Base-by-base conservation (phyloP, 1,140 invertebrate species). In the Hylaeus anthracinus region DNA sequence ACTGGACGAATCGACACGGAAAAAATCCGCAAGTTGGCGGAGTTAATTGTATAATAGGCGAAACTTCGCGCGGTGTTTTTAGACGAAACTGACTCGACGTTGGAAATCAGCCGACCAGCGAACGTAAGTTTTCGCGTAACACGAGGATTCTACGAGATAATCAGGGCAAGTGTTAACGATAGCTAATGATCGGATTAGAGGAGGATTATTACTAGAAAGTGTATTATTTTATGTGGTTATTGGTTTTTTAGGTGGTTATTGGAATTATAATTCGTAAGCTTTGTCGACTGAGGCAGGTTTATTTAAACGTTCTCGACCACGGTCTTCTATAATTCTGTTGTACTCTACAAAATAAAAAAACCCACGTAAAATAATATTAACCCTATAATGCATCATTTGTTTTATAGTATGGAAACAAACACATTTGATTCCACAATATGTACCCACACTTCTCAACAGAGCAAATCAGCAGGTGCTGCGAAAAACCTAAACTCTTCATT, bases 11-110 rank as follows among this genome's bases (percentile, higher is more conserved):
- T 26, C 26, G 26, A 48, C 5, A 3, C 5, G 45, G 39, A 70
- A 53, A 61, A 64, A 70, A 6, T 14, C 2, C 12, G 39, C 12
- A 66, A 80, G 71, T 67, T 80, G 61, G 60, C 65, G 66, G 60
- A 53, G 70, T 48, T 74, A 74, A 74, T 80, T 74, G 51, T 37
- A 60, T 61, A 74, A 80, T 60, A 26, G 71, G 72, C 37, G 53
- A 66, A 74, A 80, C 61, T 80, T 80, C 45, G 53, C 60, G 41
- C 72, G 41, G 2, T 9, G 71, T n/a, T 74, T 43, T 60, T 26
- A 53, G 43, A 80, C n/a, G 43, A 12, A 60, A 60, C 71, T 66
- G 66, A 67, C 71, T 72, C 63, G 61, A 9, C 10, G 39, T 53
- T 45, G 41, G 48, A 55, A 53, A 64, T 55, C 67, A 71, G 3